Conservation (phyloP, 2,888 invertebrate genomes). For the Macrosoma leucophasiata region DNA sequence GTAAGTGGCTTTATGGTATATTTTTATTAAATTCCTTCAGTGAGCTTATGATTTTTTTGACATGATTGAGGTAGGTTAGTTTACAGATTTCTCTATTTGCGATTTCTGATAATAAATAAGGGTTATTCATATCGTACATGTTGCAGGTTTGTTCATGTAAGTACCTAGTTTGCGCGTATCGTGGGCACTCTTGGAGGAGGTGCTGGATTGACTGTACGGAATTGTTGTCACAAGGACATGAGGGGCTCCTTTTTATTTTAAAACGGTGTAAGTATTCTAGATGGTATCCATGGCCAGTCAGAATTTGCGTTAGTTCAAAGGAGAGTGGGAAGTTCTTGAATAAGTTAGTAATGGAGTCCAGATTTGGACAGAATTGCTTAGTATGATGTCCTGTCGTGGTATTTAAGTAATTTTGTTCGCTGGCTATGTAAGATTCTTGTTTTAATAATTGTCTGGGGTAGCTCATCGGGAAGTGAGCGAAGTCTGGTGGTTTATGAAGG, state of each 20-base stretch:
- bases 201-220: slow-evolving; percentile 8
- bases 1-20: no score
- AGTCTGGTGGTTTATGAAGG: slow-evolving; percentile 1
- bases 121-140: not conserved
- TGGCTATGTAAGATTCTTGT: not conserved
- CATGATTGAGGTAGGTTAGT: not conserved
- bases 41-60: no score
- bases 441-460: slow-evolving; percentile 3
- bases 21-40: no score
- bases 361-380: slow-evolving; percentile 2
- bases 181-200: slow-evolving; percentile 6
- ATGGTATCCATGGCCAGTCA: slow-evolving; percentile 14
- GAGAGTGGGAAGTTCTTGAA: not conserved
- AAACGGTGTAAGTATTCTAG: slow-evolving; percentile 12
- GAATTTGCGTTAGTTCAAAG: slow-evolving; percentile 10
- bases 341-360: not conserved
- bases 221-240: slow-evolving; percentile 11
- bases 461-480: not conserved
- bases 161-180: not conserved
- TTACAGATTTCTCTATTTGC: not conserved
- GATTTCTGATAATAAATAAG: not conserved
- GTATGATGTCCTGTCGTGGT: slow-evolving; percentile 6
- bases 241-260: slow-evolving; percentile 7
- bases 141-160: not conserved
- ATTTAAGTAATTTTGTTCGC: no score